These are phyloP conservation scores for Poliocrania exsul DNA, from an alignment of 2,797 vertebrate species.

Conservation along the genomic window DNA sequence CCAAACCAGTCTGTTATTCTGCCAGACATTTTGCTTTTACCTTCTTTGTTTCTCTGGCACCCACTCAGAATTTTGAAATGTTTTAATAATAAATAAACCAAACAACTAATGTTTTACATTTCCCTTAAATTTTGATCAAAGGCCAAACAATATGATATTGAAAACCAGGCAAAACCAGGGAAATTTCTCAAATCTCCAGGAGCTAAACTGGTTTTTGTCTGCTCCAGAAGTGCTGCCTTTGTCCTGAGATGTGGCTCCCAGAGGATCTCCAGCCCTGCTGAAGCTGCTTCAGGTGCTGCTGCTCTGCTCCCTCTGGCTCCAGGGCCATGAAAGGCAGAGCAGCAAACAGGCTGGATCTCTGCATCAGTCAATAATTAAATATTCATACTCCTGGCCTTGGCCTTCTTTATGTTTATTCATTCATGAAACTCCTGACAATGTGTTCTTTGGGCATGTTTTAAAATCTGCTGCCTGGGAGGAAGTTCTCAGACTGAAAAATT, in stretches of 20 bases:
- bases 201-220: not conserved
- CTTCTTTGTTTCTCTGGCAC: not conserved
- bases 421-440: not conserved
- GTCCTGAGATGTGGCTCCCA: not conserved
- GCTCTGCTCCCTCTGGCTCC: not conserved
- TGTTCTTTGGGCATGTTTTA: not conserved
- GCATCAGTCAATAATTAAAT: not conserved
- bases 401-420: slow-evolving; percentile 13
- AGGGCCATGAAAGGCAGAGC: not conserved
- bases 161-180: not conserved
- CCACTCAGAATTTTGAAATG: not conserved
- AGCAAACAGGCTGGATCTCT: not conserved
- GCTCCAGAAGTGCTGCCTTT: fast-evolving
- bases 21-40: not conserved
- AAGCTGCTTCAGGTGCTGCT: not conserved
- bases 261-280: not conserved
- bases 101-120: not conserved
- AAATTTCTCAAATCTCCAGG: not conserved
- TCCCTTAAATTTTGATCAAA: not conserved
- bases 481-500: not conserved
- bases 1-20: not conserved
- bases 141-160: fast-evolving
- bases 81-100: not conserved
- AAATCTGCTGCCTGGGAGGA: not conserved
- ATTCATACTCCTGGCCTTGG: not conserved